Conservation (phyloP, 2,888 invertebrate genomes). For the Caenorhabditis sp. region DNA sequence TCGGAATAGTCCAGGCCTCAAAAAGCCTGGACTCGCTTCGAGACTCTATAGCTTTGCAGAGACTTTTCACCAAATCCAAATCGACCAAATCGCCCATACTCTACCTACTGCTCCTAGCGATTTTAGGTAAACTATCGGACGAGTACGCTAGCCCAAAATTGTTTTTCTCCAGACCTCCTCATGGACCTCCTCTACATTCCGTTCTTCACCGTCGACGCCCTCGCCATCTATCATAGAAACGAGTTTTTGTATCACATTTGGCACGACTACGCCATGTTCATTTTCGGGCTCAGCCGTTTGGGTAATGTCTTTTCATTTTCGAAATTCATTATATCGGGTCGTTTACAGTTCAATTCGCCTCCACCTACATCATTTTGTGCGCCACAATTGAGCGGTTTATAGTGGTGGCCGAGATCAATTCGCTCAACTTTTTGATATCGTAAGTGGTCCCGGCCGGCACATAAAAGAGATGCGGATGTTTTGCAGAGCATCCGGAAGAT, state of each 20-base stretch:
- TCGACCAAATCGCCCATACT: conserved; percentile 66
- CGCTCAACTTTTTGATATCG: conserved; percentile 68
- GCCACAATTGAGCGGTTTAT: conserved; percentile 74
- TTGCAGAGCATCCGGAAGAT: conserved; percentile 67
- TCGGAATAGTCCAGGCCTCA: too few species aligned
- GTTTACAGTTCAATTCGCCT: conserved; percentile 74
- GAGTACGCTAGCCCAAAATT: background rate
- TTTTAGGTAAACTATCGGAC: conserved; percentile 49
- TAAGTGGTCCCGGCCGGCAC: too few species aligned
- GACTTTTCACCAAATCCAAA: conserved; percentile 63
- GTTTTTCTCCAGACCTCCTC: conserved; percentile 64
- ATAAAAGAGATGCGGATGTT: background rate
- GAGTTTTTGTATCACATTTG: conserved; percentile 70
- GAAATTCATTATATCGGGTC: too few species aligned
- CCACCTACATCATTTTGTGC: conserved; percentile 74
- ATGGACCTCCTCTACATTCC: conserved; percentile 76
- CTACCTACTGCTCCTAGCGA: conserved; percentile 68
- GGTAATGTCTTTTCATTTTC: conserved; percentile 46
- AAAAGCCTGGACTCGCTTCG: too few species aligned
- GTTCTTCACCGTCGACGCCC: conserved; percentile 74
- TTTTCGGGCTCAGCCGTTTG: conserved; percentile 69
- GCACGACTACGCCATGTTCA: conserved; percentile 72
- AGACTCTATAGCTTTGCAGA: too few species aligned
- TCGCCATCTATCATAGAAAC: conserved; percentile 70
- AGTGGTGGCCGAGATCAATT: conserved; percentile 68